phyloP scores from a whole-genome alignment of 2,888 invertebrate genomes.

The Erpobdella octoculata region DNA sequence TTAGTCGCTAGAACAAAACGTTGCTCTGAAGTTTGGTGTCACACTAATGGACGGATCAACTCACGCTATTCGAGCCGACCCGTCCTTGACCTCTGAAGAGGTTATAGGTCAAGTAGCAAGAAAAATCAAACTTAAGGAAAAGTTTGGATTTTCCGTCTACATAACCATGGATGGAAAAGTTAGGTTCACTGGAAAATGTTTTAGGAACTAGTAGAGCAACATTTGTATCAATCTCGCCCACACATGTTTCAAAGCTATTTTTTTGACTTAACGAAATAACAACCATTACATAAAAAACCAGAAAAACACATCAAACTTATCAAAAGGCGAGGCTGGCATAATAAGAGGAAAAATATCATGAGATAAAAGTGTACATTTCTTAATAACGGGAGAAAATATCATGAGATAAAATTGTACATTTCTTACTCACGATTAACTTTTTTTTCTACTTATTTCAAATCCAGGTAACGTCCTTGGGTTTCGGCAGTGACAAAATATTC shows the following conservation, averaged over 20 bases:
- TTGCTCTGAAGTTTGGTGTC: conserved; percentile 33
- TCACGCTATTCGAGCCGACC: conserved; percentile 33
- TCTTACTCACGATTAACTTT: not conserved
- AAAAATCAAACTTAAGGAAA: conserved; percentile 34
- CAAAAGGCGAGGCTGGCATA: no score
- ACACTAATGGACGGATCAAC: conserved; percentile 33
- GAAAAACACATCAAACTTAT: no score
- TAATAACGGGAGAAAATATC: not conserved
- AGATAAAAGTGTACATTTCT: not conserved
- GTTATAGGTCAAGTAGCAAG: conserved; percentile 31
- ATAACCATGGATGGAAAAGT: conserved; percentile 37
- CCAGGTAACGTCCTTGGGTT: conserved; percentile 36
- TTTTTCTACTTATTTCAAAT: not conserved
- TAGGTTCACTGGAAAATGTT: no score
- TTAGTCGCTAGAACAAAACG: conserved; percentile 31
- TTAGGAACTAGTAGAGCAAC: no score
- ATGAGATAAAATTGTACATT: not conserved
- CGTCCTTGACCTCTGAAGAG: conserved; percentile 35
- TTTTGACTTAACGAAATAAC: no score
- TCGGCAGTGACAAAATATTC: conserved; percentile 34
- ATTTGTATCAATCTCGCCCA: not conserved
- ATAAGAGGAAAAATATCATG: not conserved
- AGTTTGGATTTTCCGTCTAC: conserved; percentile 38
- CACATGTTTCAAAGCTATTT: not conserved
- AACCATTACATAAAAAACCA: no score